Evolutionary conservation across 2,113 vertebrate genomes (phyloP), one percentile per base, ranked within the genome.

Genomic region (Oriolus oriolus): DNA sequence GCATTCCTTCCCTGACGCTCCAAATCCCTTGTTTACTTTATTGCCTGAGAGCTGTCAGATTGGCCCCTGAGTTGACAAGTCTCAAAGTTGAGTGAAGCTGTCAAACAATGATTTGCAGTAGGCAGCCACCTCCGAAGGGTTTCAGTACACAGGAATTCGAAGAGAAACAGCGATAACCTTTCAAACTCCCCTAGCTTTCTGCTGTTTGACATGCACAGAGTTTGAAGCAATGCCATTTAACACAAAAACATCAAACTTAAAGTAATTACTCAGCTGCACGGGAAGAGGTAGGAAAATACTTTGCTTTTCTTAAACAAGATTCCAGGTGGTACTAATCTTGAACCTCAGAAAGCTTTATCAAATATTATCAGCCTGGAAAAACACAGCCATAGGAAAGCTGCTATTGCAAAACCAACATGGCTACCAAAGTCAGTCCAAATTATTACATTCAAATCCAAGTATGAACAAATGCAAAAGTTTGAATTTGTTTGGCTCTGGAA

Each of bases 21-120:
- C 95, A 97, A 97, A 97, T 97, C 96, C 93, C 88, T 96, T 98
- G 98, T 98, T 98, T 98, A 97, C 95, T 97, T 97, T 98, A 95
- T 97, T 96, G 95, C 97, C 95, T 77, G 95, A 96, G 95, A 94
- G 93, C 96, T 97, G 97, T 98, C 98, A 97, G 87, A 92, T 95
- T 84, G 92, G 76, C 83, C 88, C 31, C 14, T 65, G 85, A 96
- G 84, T 60, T 95, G 97, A 96, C 91, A 87, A 95, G 91, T 84
- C 97, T 89, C 2, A 8, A 97, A 96, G 97, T 89, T 98, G 98
- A 98, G 96, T 98, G 96, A 97, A 97, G 93, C 96, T 98, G 98
- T 98, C 98, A 98, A 95, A 97, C 84, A 92, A 93, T 41, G 96
- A 96, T 97, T 97, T 97, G 94, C 97, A 97, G 80, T 97, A 98